Conservation (phyloP, 2,113 vertebrate species). For the Xiphophorus couchianus region DNA sequence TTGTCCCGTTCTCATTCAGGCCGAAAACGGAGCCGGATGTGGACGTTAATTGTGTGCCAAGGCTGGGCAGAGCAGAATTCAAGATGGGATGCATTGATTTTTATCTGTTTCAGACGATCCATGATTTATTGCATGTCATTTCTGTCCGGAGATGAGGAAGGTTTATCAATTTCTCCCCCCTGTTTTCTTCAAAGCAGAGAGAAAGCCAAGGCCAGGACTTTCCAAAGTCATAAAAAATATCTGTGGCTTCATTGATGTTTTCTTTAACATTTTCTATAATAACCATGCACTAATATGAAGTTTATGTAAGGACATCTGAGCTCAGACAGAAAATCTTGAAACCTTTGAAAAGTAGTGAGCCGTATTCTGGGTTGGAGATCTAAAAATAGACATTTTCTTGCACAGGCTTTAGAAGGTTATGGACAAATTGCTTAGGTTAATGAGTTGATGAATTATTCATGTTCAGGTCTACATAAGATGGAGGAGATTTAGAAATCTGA, state of each 20-base stretch:
- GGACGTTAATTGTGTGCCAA: constrained; percentile 31
- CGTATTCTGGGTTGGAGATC: constrained; percentile 46
- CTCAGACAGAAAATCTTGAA: constrained; percentile 39
- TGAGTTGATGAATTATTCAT: constrained; percentile 75
- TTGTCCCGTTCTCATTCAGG: not conserved
- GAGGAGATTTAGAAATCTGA: constrained; percentile 52
- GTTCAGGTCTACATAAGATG: constrained; percentile 52
- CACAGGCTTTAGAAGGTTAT: constrained; percentile 51
- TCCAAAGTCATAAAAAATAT: constrained; percentile 50
- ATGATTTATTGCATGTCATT: constrained; percentile 40
- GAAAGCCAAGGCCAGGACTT: constrained; percentile 12
- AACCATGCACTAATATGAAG: not conserved
- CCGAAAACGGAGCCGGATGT: constrained; percentile 4
- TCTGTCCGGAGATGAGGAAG: constrained; percentile 33
- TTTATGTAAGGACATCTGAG: not conserved
- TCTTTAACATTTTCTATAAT: not conserved
- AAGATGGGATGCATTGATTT: constrained; percentile 30
- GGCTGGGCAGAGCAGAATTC: constrained; percentile 21
- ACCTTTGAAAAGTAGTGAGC: constrained; percentile 52
- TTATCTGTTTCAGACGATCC: constrained; percentile 32
- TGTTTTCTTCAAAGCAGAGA: constrained; percentile 17
- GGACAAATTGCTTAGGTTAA: constrained; percentile 73
- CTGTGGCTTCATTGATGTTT: not conserved
- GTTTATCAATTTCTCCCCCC: constrained; percentile 48
- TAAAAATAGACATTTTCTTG: constrained; percentile 54